Percentiles rank a stretch among this genome's conserved stretches.
Evolutionary conservation across 1,140 invertebrate species (phyloP).

Genomic region (Tetramorium alpestre): DNA sequence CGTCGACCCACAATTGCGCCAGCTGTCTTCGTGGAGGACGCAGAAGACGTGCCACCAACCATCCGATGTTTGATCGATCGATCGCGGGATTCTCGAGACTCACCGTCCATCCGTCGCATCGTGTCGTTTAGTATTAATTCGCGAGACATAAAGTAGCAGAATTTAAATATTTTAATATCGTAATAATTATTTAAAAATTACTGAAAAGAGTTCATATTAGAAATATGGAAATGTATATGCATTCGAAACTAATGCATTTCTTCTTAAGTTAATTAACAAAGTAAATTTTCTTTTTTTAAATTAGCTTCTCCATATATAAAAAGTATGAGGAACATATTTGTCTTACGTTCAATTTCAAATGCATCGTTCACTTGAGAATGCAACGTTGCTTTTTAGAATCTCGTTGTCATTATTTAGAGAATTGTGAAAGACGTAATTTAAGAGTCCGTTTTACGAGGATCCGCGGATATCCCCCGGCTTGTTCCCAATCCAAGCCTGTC

Average conservation of each 20-base stretch:
- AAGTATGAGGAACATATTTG: background rate
- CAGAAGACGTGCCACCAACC: conserved; percentile 18
- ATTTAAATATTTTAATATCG: too few species aligned
- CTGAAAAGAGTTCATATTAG: background rate
- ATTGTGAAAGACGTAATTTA: background rate
- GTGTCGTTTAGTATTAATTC: background rate
- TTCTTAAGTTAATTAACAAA: background rate
- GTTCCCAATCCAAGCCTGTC: background rate
- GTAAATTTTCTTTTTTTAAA: background rate
- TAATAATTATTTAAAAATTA: too few species aligned
- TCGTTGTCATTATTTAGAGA: too few species aligned
- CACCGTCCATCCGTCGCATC: background rate
- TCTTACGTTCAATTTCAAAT: background rate
- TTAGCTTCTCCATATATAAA: background rate
- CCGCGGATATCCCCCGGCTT: background rate
- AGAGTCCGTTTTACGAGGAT: background rate
- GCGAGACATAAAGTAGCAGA: background rate
- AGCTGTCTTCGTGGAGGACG: conserved; percentile 46
- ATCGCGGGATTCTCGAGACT: background rate
- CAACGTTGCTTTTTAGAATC: background rate
- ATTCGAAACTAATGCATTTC: background rate
- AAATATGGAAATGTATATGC: background rate
- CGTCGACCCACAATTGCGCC: conserved; percentile 47
- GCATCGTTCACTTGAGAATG: background rate
- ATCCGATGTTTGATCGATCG: conserved; percentile 42